Conservation (phyloP, 2,113 vertebrate genomes). For the Brachyhypopomus occidentalis region DNA sequence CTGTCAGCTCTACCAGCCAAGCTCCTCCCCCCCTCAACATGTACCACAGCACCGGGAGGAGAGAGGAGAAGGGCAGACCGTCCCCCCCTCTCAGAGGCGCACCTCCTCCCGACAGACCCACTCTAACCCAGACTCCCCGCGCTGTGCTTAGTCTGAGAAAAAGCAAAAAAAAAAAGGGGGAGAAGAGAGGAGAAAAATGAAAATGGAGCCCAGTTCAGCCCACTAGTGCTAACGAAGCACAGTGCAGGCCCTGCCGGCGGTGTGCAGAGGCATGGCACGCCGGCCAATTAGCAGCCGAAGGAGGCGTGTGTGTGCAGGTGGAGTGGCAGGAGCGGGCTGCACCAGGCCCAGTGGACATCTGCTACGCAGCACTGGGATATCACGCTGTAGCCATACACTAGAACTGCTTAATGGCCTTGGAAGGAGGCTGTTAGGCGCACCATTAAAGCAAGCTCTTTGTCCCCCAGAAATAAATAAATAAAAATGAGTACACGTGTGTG, state of each 20-base stretch:
- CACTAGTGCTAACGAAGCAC: constrained; percentile 50
- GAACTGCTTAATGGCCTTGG: constrained; percentile 66
- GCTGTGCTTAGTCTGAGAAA: constrained; percentile 33
- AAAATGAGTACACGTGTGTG: constrained; percentile 36
- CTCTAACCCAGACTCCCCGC: not conserved
- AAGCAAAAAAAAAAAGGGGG: constrained; percentile 40
- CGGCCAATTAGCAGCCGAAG: constrained; percentile 53
- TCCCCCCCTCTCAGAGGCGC: not conserved
- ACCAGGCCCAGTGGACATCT: constrained; percentile 47
- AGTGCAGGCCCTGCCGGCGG: not conserved
- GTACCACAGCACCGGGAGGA: not conserved
- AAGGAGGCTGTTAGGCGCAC: constrained; percentile 62
- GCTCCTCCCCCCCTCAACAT: not conserved
- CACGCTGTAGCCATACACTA: constrained; percentile 55
- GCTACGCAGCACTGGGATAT: constrained; percentile 60
- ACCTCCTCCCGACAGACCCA: constrained; percentile 10
- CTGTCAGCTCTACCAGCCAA: not conserved
- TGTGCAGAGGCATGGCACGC: constrained; percentile 47
- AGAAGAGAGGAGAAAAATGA: constrained; percentile 44
- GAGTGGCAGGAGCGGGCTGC: constrained; percentile 50
- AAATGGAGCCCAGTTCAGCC: constrained; percentile 44
- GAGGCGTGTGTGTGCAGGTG: constrained; percentile 47
- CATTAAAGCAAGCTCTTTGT: constrained; percentile 58
- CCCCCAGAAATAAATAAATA: not conserved
- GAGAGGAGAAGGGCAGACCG: constrained; percentile 16